These are phyloP conservation scores for Seriola aureovittata DNA, from an alignment of 2,113 vertebrate species.

Conservation along the genomic window DNA sequence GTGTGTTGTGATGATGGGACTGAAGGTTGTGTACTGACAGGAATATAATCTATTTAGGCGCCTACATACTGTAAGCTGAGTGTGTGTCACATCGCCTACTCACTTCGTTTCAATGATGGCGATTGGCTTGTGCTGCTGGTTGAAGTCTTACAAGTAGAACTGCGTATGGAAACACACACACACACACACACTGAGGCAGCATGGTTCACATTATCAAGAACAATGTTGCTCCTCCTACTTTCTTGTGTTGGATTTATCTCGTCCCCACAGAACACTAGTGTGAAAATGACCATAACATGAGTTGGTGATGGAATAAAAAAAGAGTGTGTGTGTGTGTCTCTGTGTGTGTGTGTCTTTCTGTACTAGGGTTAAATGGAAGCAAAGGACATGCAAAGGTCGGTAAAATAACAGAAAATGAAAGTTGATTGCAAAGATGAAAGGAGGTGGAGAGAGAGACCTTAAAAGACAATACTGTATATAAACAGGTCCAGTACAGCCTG, in stretches of 20 bases:
- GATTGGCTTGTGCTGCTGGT: too few relatives aligned
- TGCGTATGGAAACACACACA: slow-evolving; percentile 2
- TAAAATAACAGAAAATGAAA: slow-evolving; percentile 3
- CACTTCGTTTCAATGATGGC: too few relatives aligned
- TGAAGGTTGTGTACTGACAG: too few relatives aligned
- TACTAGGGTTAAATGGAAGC: slow-evolving; percentile 6
- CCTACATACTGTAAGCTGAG: too few relatives aligned
- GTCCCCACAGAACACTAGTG: slow-evolving; percentile 29
- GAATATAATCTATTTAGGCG: too few relatives aligned
- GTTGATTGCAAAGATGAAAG: background rate
- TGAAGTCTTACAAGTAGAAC: background rate
- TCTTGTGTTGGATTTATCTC: slow-evolving; percentile 40
- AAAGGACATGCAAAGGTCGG: background rate
- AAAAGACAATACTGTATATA: background rate
- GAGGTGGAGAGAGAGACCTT: background rate
- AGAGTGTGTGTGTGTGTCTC: background rate
- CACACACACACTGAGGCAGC: slow-evolving; percentile 9
- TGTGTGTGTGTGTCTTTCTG: background rate
- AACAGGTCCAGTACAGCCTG: background rate
- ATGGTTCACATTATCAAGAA: slow-evolving; percentile 25
- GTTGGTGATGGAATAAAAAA: slow-evolving; percentile 30
- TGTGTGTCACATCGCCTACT: too few relatives aligned
- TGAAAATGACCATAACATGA: slow-evolving; percentile 38
- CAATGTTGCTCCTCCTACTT: slow-evolving; percentile 27
- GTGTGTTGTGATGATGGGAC: too few relatives aligned